phyloP scores from a whole-genome alignment of 2,113 vertebrate species.

The Tretioscincus oriximinensis region DNA sequence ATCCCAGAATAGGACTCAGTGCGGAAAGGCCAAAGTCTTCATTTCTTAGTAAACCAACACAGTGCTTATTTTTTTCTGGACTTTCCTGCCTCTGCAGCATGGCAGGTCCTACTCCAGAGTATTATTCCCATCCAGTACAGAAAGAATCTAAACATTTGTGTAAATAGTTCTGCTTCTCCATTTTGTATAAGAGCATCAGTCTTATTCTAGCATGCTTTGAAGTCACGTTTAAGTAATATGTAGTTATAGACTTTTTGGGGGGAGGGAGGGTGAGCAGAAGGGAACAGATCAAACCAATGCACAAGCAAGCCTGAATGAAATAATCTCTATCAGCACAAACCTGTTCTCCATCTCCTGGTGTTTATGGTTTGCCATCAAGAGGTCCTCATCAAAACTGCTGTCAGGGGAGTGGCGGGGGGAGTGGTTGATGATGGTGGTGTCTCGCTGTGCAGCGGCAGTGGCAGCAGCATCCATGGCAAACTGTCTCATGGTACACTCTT shows the following conservation, averaged over 20 bases:
- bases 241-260: too few relatives aligned
- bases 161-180: not conserved
- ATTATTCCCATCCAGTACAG: too few relatives aligned
- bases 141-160: not conserved
- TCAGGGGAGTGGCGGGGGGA: conserved; percentile 90
- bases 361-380: conserved; percentile 82
- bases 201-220: not conserved
- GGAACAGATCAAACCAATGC: not conserved
- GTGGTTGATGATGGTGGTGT: conserved; percentile 97
- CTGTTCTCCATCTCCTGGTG: conserved; percentile 97
- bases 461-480: conserved; percentile 97
- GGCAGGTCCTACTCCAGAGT: too few relatives aligned
- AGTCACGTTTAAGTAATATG: not conserved
- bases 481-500: conserved; percentile 96
- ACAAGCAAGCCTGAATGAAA: not conserved
- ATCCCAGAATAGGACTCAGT: too few relatives aligned
- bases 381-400: conserved; percentile 91
- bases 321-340: conserved; percentile 57
- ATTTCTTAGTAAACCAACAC: too few relatives aligned
- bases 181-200: not conserved
- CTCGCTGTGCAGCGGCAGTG: conserved; percentile 91
- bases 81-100: too few relatives aligned
- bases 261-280: too few relatives aligned
- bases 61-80: too few relatives aligned
- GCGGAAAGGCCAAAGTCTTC: too few relatives aligned